Evolutionary conservation across 2,888 invertebrate genomes (phyloP), one percentile per base, ranked within the genome.

Genomic region (Aleiodes alternator): DNA sequence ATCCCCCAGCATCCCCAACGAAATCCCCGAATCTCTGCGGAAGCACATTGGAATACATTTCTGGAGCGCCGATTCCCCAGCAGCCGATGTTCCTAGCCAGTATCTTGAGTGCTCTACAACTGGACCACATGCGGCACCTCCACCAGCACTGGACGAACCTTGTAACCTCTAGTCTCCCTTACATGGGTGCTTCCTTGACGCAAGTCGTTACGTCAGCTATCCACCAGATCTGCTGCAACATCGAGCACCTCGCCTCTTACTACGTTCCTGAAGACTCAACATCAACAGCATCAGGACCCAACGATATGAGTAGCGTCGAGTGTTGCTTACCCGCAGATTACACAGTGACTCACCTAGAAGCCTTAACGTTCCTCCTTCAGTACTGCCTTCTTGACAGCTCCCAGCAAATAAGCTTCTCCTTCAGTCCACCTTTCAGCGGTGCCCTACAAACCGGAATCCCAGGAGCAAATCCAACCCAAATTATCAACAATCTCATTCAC

Each of bases 61-160:
- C 93, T 23, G 93, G 94, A 55, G 91, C 93, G 75, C 89, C 93
- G 53, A 94, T 95, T 76, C 94, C 94, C 51, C 95, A 96, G 85
- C 96, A 97, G 87, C 94, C 95, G 38, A 95, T 96, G 92, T 96
- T 97, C 87, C 90, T 96, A 43, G 93, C 95, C 23, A 95, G 96
- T 38, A 92, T 96, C 69, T 90, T 96, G 81, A 94, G 93, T 83
- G 96, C 96, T 4, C 90, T 96, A 73, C 94, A 95, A 84, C 90
- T 92, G 84, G 92, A 93, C 75, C 93, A 93, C 77, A 91, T 94
- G 89, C 92, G 94, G 64, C 93, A 94, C 84, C 88, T 96, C 79
- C 97, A 97, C 87, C 94, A 94, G 79, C 94, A 95, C 84, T 97
- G 96, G 96, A 92, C 96, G 48, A 93, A 94, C 78, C 91, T 96